Percentiles rank a stretch among this genome's conserved stretches.
These are phyloP conservation scores for Lates japonicus DNA, from an alignment of 2,797 vertebrate genomes.

Conservation along the genomic window DNA sequence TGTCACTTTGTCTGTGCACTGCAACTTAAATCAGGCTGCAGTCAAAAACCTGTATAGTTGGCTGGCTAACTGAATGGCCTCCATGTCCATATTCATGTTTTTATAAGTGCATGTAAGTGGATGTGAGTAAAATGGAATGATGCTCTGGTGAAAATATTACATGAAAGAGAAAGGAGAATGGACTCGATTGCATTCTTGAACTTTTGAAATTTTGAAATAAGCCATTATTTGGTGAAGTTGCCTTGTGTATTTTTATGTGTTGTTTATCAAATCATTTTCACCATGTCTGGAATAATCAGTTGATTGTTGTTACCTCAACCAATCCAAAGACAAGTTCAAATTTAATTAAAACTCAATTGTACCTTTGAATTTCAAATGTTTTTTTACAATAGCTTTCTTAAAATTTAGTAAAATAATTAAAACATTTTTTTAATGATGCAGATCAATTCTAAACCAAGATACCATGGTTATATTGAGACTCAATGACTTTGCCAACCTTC, in stretches of 20 bases:
- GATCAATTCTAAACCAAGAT: background rate
- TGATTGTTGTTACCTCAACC: background rate
- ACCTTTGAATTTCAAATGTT: background rate
- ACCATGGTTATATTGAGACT: too few relatives aligned
- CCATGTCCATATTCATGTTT: background rate
- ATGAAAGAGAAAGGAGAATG: background rate
- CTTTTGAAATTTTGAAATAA: too few relatives aligned
- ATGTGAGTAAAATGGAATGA: background rate
- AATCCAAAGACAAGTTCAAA: background rate
- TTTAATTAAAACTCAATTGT: background rate
- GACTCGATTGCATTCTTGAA: too few relatives aligned
- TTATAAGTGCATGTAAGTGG: background rate
- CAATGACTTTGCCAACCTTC: too few relatives aligned
- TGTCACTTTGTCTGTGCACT: slow-evolving; percentile 27
- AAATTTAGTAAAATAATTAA: background rate
- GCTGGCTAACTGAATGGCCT: background rate
- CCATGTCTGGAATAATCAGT: background rate
- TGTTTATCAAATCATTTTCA: background rate
- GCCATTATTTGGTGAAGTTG: background rate
- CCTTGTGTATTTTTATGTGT: background rate
- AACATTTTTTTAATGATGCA: too few relatives aligned
- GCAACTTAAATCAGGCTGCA: slow-evolving; percentile 12
- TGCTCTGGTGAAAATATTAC: background rate
- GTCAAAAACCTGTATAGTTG: background rate
- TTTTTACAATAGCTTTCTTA: background rate